Conservation (phyloP, 2,113 vertebrate species). For the Dendropsophus ebraccatus region DNA sequence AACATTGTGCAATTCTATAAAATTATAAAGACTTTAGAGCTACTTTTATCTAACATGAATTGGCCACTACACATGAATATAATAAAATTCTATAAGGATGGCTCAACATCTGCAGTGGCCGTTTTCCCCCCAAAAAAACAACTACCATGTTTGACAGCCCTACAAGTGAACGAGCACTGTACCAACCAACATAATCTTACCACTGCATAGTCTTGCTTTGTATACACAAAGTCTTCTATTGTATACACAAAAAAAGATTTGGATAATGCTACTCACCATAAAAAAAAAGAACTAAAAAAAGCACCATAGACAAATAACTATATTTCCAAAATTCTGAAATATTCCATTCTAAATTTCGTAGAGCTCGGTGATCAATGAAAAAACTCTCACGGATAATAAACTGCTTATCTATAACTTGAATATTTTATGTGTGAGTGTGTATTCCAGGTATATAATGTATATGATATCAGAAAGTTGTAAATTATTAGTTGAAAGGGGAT, state of each 20-base stretch:
- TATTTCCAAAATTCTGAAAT: not conserved
- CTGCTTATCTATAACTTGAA: not conserved
- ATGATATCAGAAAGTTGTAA: not conserved
- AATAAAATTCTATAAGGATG: not conserved
- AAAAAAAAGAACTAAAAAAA: too few relatives aligned
- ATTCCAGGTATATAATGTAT: not conserved
- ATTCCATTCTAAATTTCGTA: not conserved
- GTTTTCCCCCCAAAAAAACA: too few relatives aligned
- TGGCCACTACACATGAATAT: not conserved
- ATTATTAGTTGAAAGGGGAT: not conserved
- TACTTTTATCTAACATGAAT: too few relatives aligned
- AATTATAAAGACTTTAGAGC: too few relatives aligned
- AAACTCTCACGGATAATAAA: not conserved
- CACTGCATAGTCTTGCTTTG: too few relatives aligned
- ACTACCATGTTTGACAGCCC: too few relatives aligned
- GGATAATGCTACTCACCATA: too few relatives aligned
- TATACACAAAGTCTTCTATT: too few relatives aligned
- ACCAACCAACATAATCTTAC: too few relatives aligned
- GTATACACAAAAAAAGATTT: too few relatives aligned
- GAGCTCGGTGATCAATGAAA: not conserved
- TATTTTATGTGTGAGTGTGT: constrained; percentile 10
- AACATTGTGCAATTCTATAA: too few relatives aligned
- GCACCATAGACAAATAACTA: not conserved
- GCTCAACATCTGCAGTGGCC: too few relatives aligned
- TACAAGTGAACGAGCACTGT: not conserved